These are phyloP conservation scores for Piezodorus guildinii DNA, from an alignment of 1,140 invertebrate species.

Conservation along the genomic window DNA sequence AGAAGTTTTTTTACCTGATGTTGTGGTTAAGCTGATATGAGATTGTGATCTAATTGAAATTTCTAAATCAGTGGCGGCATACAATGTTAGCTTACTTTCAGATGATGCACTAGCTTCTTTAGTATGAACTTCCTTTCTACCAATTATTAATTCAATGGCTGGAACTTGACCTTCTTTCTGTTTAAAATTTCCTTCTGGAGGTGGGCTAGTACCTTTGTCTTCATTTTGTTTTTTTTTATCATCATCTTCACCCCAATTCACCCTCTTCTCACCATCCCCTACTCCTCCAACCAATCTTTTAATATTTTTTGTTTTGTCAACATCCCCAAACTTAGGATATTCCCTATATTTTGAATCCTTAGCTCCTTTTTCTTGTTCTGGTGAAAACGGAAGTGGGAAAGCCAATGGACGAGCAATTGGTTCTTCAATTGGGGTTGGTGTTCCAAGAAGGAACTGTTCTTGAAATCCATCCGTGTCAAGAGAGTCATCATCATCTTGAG, in stretches of 20 bases:
- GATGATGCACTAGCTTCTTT: conserved; percentile 38
- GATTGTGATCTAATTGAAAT: conserved; percentile 42
- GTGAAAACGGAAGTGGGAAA: conserved; percentile 26
- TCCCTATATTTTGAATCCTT: conserved; percentile 37
- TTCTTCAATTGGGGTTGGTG: conserved; percentile 28
- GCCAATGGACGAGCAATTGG: conserved; percentile 8
- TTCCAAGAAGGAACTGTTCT: conserved; percentile 36
- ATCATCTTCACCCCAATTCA: conserved; percentile 20
- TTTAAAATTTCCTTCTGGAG: conserved; percentile 12
- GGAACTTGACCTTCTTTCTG: conserved; percentile 4
- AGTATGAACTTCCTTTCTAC: conserved; percentile 39
- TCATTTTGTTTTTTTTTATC: conserved; percentile 20
- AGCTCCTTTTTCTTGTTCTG: conserved; percentile 37
- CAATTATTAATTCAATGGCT: conserved; percentile 38
- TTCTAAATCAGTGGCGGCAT: conserved; percentile 38
- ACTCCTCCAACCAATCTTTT: conserved; percentile 36
- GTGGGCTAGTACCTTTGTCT: conserved; percentile 36
- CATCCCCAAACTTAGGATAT: conserved; percentile 30
- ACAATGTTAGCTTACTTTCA: conserved; percentile 39
- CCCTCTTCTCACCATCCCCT: conserved; percentile 30
- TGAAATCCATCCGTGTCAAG: conserved; percentile 41
- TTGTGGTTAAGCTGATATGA: conserved; percentile 39
- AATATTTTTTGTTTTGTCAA: conserved; percentile 32
- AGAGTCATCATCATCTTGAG: conserved; percentile 40
- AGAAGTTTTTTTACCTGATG: conserved; percentile 34